Percentiles rank a stretch among this genome's conserved stretches.
These are phyloP conservation scores for Acrobasis consociella DNA, from an alignment of 2,888 invertebrate species.

Conservation along the genomic window DNA sequence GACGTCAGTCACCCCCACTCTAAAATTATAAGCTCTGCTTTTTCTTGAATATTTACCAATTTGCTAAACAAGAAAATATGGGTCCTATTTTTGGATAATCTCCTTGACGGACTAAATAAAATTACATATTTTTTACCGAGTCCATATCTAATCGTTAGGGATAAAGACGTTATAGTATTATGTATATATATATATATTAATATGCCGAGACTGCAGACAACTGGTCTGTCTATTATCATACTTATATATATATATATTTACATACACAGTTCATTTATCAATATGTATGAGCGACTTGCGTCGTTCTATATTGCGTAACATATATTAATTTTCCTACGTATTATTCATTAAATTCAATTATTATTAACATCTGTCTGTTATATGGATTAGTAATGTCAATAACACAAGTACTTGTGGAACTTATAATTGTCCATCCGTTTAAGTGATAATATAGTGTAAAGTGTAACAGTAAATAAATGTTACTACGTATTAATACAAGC, in stretches of 20 bases:
- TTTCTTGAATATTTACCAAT: too few relatives aligned
- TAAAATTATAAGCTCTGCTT: too few relatives aligned
- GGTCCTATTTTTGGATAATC: too few relatives aligned
- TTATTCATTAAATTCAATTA: constrained; percentile 12
- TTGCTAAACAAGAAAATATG: too few relatives aligned
- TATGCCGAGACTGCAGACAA: neutral
- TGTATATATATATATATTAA: neutral
- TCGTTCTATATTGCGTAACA: constrained; percentile 5
- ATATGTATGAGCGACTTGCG: constrained; percentile 8
- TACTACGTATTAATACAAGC: too few relatives aligned
- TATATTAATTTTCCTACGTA: constrained; percentile 1
- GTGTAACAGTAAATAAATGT: too few relatives aligned
- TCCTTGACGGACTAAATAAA: too few relatives aligned
- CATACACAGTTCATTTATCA: neutral
- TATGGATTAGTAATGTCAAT: neutral
- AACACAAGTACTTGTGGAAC: neutral
- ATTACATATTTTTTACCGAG: too few relatives aligned
- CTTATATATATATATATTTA: neutral
- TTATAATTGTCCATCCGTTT: neutral
- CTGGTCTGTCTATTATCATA: neutral
- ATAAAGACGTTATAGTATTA: too few relatives aligned
- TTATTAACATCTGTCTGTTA: constrained; percentile 6
- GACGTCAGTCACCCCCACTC: too few relatives aligned
- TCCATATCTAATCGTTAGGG: too few relatives aligned
- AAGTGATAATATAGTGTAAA: too few relatives aligned